These are phyloP conservation scores for Podarcis lilfordi DNA, from an alignment of 2,797 vertebrate genomes.

Conservation along the genomic window DNA sequence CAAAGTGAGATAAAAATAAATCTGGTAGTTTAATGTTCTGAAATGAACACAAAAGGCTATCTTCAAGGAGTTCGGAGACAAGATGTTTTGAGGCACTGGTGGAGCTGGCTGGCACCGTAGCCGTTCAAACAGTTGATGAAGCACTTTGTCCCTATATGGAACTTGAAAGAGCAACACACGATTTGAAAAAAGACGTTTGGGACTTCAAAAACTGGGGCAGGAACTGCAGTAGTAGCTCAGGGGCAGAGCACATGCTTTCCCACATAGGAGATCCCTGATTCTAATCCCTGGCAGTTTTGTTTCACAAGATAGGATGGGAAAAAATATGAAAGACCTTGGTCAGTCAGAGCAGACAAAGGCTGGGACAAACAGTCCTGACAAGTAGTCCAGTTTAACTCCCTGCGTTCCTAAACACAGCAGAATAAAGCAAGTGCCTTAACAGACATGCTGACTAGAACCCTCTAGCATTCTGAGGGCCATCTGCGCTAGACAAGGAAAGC, in stretches of 20 bases:
- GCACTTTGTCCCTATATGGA: conserved; percentile 1
- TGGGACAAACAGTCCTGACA: not conserved
- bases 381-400: not conserved
- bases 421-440: not conserved
- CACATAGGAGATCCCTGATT: not conserved
- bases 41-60: conserved; percentile 11
- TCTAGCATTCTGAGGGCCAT: not conserved
- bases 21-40: not conserved
- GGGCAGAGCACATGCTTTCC: not conserved
- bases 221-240: not conserved
- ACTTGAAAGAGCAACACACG: conserved; percentile 9
- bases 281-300: not conserved
- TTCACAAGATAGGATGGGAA: not conserved
- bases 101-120: not conserved
- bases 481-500: too few species aligned
- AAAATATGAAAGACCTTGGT: not conserved
- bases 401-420: not conserved
- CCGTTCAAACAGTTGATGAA: conserved; percentile 31
- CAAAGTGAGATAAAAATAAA: conserved; percentile 22
- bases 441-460: not conserved
- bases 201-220: not conserved
- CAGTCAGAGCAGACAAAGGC: not conserved
- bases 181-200: not conserved
- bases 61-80: conserved; percentile 2
- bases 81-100: not conserved